Percentiles rank a stretch among this genome's conserved stretches.
phyloP scores from a whole-genome alignment of 2,113 vertebrate genomes.

The Taxidea taxus region DNA sequence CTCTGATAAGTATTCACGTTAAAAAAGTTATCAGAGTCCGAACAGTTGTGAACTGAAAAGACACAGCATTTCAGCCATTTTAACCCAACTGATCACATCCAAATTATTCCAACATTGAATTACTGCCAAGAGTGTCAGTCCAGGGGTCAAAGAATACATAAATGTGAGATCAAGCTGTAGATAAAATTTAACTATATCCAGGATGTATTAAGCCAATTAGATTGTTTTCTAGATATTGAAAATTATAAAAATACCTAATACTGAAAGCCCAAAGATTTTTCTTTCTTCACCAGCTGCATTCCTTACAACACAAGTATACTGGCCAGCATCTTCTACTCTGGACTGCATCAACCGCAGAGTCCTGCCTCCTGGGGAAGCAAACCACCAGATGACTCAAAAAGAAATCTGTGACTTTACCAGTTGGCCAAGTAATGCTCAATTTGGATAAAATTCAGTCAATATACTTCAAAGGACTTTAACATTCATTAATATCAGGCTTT shows the following conservation, averaged over 20 bases:
- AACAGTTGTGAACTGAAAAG: neutral
- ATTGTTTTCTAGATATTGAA: neutral
- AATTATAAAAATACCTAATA: constrained; percentile 86
- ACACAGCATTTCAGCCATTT: neutral
- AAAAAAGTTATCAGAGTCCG: neutral
- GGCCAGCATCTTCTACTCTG: constrained; percentile 86
- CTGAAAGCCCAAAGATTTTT: constrained; percentile 90
- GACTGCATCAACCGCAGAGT: constrained; percentile 88
- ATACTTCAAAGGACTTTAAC: neutral
- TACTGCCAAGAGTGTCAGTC: neutral
- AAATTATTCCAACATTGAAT: neutral
- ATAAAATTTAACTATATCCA: constrained; percentile 16
- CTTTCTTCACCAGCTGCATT: constrained; percentile 92
- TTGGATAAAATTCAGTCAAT: neutral
- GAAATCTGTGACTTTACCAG: neutral
- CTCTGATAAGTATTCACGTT: neutral
- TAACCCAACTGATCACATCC: neutral
- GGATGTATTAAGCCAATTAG: neutral
- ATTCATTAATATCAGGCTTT: neutral
- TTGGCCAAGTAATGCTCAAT: neutral
- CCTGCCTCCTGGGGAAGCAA: constrained; percentile 86
- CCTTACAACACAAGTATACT: constrained; percentile 91
- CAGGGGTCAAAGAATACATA: neutral
- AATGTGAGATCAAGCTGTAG: neutral
- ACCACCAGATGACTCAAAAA: neutral